Conservation (phyloP, 1,140 invertebrate species). For the Odontomachus brunneus region DNA sequence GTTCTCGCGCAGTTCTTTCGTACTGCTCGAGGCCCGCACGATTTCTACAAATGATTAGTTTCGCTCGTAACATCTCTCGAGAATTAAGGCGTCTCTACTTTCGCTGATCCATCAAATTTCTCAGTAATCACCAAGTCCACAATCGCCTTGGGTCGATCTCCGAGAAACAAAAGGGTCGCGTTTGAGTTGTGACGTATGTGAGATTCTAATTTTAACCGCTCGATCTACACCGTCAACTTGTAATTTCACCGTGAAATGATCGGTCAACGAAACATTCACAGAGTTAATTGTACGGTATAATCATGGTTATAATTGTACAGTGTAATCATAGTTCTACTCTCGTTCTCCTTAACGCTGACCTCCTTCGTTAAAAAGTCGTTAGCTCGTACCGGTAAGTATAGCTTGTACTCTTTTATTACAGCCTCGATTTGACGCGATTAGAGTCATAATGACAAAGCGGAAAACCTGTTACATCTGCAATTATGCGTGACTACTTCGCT, state of each 20-base stretch:
- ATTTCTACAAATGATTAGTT: slow-evolving; percentile 15
- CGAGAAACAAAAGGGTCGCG: neutral
- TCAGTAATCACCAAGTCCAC: neutral
- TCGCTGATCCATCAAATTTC: slow-evolving; percentile 32
- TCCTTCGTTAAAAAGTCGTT: slow-evolving; percentile 47
- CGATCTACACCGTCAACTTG: neutral
- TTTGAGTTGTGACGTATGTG: neutral
- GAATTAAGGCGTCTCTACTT: neutral
- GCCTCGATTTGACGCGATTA: slow-evolving; percentile 30
- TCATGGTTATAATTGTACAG: neutral
- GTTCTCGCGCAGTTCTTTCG: slow-evolving; percentile 3
- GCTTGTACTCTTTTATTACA: slow-evolving; percentile 9
- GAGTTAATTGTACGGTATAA: too few relatives aligned
- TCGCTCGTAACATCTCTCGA: slow-evolving; percentile 2
- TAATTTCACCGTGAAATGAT: neutral
- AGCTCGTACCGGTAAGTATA: slow-evolving; percentile 3
- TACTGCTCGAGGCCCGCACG: neutral
- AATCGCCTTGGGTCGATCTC: neutral
- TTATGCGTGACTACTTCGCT: slow-evolving; percentile 24
- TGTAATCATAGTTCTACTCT: neutral
- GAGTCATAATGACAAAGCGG: slow-evolving; percentile 11
- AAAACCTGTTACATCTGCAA: slow-evolving; percentile 41
- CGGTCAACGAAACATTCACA: neutral
- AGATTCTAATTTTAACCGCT: neutral
- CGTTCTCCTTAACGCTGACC: neutral